phyloP scores from a whole-genome alignment of 2,888 invertebrate species.

The Junonia oenone region DNA sequence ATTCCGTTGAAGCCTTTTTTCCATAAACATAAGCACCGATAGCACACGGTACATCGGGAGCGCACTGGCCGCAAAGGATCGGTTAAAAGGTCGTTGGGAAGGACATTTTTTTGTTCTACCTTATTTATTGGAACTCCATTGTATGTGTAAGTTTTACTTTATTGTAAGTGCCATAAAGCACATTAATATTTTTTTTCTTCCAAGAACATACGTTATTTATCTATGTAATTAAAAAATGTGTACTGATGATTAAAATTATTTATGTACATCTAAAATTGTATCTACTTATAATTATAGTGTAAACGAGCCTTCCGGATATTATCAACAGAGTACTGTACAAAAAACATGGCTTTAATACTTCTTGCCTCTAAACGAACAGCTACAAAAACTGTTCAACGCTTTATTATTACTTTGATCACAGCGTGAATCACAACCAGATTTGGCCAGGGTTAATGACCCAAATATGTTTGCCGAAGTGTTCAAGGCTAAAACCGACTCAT shows the following conservation, averaged over 20 bases:
- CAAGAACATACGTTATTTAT: not conserved
- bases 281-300: not conserved
- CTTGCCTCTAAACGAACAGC: conserved; percentile 58
- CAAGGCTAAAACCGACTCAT: conserved; percentile 71
- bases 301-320: conserved; percentile 52
- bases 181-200: not conserved
- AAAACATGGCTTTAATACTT: conserved; percentile 36
- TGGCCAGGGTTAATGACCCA: conserved; percentile 77
- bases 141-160: conserved; percentile 34
- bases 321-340: conserved; percentile 38
- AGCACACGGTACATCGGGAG: conserved; percentile 56
- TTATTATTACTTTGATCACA: conserved; percentile 74
- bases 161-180: not conserved
- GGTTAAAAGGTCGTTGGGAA: conserved; percentile 66
- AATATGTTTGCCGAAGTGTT: conserved; percentile 73
- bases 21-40: conserved; percentile 61
- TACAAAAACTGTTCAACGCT: conserved; percentile 72
- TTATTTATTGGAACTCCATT: conserved; percentile 45
- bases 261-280: not conserved
- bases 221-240: too few relatives aligned
- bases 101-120: conserved; percentile 65
- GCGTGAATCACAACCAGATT: conserved; percentile 77
- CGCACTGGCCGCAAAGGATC: conserved; percentile 44
- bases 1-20: conserved; percentile 74
- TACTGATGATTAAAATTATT: too few relatives aligned